These are phyloP conservation scores for Dermochelys coriacea DNA, from an alignment of 2,797 vertebrate genomes.

Conservation along the genomic window DNA sequence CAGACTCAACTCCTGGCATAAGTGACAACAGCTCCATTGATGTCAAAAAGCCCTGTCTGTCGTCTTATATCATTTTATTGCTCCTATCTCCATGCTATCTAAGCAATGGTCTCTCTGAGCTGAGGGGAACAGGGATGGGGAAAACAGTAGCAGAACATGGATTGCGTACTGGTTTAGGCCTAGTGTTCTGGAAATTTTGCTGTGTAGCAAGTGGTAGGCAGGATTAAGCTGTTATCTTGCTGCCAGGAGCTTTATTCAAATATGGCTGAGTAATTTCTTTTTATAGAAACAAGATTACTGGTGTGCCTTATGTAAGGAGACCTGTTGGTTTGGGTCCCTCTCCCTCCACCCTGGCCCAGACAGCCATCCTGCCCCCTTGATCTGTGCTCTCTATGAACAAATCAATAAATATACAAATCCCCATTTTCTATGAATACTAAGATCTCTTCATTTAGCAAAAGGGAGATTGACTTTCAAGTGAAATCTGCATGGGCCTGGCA, in stretches of 20 bases:
- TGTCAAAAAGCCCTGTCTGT: background rate
- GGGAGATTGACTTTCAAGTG: background rate
- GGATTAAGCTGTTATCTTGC: constrained; percentile 65
- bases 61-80: background rate
- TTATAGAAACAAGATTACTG: constrained; percentile 45
- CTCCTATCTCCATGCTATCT: background rate
- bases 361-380: background rate
- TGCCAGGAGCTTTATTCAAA: constrained; percentile 50
- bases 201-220: constrained; percentile 58
- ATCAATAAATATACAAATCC: background rate
- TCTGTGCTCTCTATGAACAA: background rate
- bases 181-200: constrained; percentile 63
- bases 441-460: background rate
- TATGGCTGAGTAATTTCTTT: constrained; percentile 43
- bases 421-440: background rate
- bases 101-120: background rate
- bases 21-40: fast-evolving
- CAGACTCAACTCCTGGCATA: background rate
- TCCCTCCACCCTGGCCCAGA: background rate
- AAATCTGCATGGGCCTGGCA: fast-evolving
- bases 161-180: constrained; percentile 33
- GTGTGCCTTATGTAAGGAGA: background rate
- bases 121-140: fast-evolving
- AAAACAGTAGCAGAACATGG: background rate
- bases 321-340: background rate